These are phyloP conservation scores for Manis pentadactyla DNA, from an alignment of 2,797 vertebrate genomes.

Conservation along the genomic window DNA sequence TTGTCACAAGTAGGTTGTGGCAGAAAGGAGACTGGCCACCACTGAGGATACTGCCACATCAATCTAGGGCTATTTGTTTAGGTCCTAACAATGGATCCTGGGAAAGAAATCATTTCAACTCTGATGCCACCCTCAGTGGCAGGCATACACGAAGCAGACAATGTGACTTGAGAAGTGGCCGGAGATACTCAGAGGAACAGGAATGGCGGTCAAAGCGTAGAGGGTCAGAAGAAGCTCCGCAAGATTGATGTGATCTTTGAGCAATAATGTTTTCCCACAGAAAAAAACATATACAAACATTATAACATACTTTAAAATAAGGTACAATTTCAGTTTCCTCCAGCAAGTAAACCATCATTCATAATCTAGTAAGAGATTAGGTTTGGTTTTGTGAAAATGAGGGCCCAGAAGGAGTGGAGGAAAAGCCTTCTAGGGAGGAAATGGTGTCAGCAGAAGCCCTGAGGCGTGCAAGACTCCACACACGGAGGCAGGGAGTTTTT, in stretches of 20 bases:
- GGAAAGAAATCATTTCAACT: not conserved
- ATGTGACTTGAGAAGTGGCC: not conserved
- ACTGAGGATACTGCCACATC: accelerated
- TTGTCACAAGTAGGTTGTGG: not conserved
- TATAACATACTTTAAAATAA: not conserved
- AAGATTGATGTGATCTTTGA: not conserved
- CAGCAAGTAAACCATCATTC: not conserved
- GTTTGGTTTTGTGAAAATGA: not conserved
- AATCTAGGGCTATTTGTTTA: not conserved
- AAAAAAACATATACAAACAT: not conserved
- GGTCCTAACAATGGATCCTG: not conserved
- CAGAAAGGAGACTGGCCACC: not conserved
- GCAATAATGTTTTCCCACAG: not conserved
- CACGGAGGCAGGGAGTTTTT: not conserved
- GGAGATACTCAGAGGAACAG: not conserved
- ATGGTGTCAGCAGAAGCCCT: not conserved
- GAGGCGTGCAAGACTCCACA: not conserved
- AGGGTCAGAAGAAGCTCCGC: not conserved
- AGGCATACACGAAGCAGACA: not conserved
- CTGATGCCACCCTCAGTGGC: not conserved
- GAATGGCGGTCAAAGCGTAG: not conserved
- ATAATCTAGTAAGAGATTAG: not conserved
- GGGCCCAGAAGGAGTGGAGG: not conserved
- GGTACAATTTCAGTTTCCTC: not conserved
- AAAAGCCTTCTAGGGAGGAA: not conserved